phyloP scores from a whole-genome alignment of 1,140 invertebrate species.

The Cheumatopsyche charites region DNA sequence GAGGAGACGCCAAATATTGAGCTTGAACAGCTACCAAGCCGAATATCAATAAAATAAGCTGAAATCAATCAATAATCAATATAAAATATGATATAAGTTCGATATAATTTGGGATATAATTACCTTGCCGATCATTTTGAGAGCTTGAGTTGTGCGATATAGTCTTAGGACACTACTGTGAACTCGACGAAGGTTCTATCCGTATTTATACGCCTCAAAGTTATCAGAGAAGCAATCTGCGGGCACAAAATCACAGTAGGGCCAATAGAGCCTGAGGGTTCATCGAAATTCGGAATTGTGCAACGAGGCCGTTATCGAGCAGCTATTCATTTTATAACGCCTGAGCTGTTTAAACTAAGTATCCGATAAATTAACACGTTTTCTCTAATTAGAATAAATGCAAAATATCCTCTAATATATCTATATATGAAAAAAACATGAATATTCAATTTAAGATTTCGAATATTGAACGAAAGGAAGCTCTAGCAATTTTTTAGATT shows the following conservation, averaged over 20 bases:
- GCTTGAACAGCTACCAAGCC: constrained; percentile 57
- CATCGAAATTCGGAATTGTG: constrained; percentile 22
- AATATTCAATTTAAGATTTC: no score
- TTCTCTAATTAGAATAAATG: no score
- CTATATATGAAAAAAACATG: no score
- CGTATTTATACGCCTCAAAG: constrained; percentile 23
- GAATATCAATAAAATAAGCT: constrained; percentile 52
- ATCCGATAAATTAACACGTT: background rate
- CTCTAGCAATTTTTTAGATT: no score
- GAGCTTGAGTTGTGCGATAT: background rate
- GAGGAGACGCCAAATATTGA: constrained; percentile 54
- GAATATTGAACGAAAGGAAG: no score
- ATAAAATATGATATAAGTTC: no score
- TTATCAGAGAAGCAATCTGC: constrained; percentile 26
- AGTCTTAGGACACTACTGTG: constrained; percentile 20
- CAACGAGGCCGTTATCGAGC: constrained; percentile 1
- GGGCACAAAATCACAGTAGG: constrained; percentile 1
- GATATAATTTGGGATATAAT: background rate
- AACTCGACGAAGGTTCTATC: constrained; percentile 17
- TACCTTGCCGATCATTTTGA: constrained; percentile 34
- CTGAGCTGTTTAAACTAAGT: background rate
- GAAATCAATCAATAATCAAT: constrained; percentile 11
- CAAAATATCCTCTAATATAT: no score
- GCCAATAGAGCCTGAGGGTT: constrained; percentile 10
- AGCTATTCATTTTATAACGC: constrained; percentile 20